These are phyloP conservation scores for Trididemnum clinides DNA, from an alignment of 23 tunicate species.

Conservation along the genomic window DNA sequence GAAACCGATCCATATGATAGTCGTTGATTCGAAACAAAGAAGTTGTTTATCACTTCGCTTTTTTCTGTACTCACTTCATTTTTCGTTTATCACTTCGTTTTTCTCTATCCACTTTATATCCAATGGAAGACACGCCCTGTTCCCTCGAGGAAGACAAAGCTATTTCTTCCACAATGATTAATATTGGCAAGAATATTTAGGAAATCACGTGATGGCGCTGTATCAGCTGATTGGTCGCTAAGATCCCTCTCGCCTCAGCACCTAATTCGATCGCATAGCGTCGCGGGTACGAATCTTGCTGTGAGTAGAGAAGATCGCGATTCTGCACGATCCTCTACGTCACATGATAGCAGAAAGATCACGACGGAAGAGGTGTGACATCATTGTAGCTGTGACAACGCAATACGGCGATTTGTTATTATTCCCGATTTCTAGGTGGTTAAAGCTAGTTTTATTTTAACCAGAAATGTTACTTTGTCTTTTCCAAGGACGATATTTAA, in stretches of 20 bases:
- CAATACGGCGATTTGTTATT: too few species aligned
- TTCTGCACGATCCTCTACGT: conserved; percentile 2
- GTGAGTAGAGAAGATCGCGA: background rate
- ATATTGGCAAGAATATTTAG: background rate
- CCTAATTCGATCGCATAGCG: conserved; percentile 39
- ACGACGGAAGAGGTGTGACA: conserved; percentile 45
- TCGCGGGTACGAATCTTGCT: conserved; percentile 40
- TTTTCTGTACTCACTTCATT: too few species aligned
- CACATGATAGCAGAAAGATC: conserved; percentile 35
- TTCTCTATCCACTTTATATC: background rate
- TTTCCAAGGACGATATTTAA: too few species aligned
- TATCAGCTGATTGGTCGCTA: conserved; percentile 62
- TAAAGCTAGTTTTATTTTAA: too few species aligned
- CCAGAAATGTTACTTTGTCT: too few species aligned
- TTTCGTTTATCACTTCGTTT: too few species aligned
- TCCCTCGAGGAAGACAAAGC: background rate
- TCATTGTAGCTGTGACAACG: too few species aligned
- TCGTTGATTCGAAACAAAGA: too few species aligned
- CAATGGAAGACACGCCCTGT: background rate
- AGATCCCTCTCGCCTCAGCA: conserved; percentile 35
- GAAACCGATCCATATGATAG: too few species aligned
- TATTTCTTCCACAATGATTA: background rate
- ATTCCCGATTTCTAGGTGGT: too few species aligned
- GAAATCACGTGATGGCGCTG: conserved; percentile 54
- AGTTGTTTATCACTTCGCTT: too few species aligned